phyloP scores from a whole-genome alignment of 2,797 vertebrate genomes.

The Petrocephalus schoutedeni region DNA sequence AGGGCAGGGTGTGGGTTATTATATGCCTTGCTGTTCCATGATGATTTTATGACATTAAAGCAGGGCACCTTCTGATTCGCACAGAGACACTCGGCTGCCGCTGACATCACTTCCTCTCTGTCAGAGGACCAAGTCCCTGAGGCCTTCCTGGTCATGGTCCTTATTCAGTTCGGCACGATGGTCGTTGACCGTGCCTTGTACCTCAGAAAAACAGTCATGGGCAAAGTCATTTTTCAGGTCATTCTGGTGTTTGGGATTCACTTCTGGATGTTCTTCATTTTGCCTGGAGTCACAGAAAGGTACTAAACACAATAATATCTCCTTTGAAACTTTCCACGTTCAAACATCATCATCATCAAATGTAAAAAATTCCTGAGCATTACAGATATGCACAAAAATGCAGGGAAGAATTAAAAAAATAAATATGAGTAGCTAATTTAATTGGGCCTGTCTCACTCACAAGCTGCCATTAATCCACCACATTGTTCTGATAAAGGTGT shows the following conservation, averaged over 20 bases:
- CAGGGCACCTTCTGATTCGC: conserved; percentile 26
- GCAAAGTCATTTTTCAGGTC: conserved; percentile 90
- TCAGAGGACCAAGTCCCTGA: conserved; percentile 92
- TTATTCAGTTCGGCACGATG: conserved; percentile 96
- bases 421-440: not conserved
- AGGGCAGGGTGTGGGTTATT: not conserved
- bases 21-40: not conserved
- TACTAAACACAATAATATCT: conserved; percentile 40
- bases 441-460: not conserved
- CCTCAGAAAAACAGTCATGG: conserved; percentile 79
- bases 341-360: not conserved
- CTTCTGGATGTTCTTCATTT: conserved; percentile 98
- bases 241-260: conserved; percentile 93
- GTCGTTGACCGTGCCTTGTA: conserved; percentile 81
- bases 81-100: conserved; percentile 91
- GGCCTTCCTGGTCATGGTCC: conserved; percentile 90
- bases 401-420: not conserved
- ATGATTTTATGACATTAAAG: not conserved
- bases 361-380: not conserved
- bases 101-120: conserved; percentile 89
- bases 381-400: not conserved
- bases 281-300: conserved; percentile 89
- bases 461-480: not conserved
- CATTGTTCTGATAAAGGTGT: not conserved
- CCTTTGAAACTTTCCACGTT: not conserved